Evolutionary conservation across 2,113 vertebrate genomes (phyloP).

Genomic region (Abramis brama): DNA sequence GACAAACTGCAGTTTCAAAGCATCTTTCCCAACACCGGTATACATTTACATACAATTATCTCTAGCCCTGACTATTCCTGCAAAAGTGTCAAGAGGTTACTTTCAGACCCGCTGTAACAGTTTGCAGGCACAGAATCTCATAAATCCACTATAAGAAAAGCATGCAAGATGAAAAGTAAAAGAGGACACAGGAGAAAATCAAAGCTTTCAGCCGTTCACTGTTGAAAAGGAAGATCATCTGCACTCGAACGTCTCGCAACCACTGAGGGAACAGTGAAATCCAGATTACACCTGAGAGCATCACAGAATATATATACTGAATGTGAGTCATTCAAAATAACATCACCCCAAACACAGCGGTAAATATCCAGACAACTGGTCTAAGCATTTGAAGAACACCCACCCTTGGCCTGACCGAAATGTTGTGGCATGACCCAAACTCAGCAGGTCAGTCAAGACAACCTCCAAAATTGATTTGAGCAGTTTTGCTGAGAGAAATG

Average conservation of each 20-base stretch:
- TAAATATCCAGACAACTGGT: slow-evolving; percentile 8
- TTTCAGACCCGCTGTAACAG: neutral
- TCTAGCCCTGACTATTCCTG: neutral
- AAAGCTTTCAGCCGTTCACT: neutral
- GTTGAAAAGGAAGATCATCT: neutral
- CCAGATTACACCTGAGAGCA: neutral
- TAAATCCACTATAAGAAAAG: neutral
- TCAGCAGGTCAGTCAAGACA: neutral
- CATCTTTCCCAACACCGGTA: neutral
- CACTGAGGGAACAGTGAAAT: neutral
- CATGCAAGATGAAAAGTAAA: neutral
- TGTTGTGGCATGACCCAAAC: neutral
- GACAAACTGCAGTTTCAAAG: neutral
- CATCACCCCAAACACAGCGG: neutral
- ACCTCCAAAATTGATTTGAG: neutral
- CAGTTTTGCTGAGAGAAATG: neutral
- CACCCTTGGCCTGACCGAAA: neutral
- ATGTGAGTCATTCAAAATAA: neutral
- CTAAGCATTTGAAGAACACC: neutral
- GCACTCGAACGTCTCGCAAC: neutral
- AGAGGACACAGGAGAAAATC: neutral
- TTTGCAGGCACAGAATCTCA: neutral
- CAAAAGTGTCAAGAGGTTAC: neutral
- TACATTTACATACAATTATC: neutral
- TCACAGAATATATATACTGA: neutral